Percentiles rank a stretch among this genome's conserved stretches.
Evolutionary conservation across 2,113 vertebrate species (phyloP).

Genomic region (Tor tambroides): DNA sequence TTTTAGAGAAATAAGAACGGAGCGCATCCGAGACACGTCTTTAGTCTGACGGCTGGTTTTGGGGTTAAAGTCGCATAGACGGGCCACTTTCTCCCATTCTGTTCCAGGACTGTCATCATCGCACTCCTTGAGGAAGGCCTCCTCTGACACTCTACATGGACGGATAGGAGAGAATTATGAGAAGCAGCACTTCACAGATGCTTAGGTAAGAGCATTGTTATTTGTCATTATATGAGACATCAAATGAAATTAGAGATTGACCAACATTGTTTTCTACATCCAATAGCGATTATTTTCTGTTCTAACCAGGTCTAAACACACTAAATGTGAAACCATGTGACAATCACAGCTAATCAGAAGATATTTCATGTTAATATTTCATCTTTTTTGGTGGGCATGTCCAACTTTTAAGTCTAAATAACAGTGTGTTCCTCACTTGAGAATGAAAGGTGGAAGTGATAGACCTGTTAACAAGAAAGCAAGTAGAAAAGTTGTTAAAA

Average conservation of each 20-base stretch:
- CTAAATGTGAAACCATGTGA: background rate
- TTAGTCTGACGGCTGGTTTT: constrained; percentile 99
- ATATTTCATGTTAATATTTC: background rate
- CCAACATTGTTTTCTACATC: background rate
- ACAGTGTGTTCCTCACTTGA: too few species aligned
- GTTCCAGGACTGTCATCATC: constrained; percentile 88
- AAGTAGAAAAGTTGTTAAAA: background rate
- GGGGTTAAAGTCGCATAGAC: constrained; percentile 98
- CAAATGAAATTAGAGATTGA: background rate
- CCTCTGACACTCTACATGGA: constrained; percentile 86
- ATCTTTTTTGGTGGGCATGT: background rate
- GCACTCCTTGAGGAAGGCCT: constrained; percentile 90
- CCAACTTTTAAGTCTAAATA: too few species aligned
- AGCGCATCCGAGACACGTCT: constrained; percentile 97
- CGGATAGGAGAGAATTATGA: background rate
- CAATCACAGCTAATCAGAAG: background rate
- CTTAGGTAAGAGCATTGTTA: background rate
- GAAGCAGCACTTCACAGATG: background rate
- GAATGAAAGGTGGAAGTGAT: too few species aligned
- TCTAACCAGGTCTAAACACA: background rate
- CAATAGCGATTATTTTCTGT: background rate
- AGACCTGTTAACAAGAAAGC: background rate
- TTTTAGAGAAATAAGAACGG: constrained; percentile 97
- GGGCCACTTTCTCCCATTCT: constrained; percentile 96
- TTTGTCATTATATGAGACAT: too few species aligned